These are phyloP conservation scores for Diplodus sargus DNA, from an alignment of 2,797 vertebrate genomes.

Conservation along the genomic window DNA sequence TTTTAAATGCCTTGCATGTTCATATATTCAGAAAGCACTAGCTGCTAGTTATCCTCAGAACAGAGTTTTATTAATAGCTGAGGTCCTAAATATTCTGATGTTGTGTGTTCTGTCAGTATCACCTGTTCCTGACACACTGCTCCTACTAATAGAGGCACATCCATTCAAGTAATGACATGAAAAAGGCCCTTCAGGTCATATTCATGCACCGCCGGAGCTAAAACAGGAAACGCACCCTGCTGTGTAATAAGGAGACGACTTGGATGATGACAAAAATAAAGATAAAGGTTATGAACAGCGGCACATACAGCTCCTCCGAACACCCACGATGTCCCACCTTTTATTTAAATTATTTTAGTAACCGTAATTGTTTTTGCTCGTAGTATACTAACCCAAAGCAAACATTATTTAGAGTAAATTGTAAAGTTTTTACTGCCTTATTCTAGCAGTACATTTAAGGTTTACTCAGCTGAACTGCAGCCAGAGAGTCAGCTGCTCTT, in stretches of 20 bases:
- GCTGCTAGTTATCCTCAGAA: not conserved
- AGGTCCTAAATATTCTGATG: conserved; percentile 14
- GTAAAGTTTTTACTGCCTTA: conserved; percentile 34
- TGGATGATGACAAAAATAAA: conserved; percentile 8
- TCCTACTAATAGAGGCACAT: conserved; percentile 29
- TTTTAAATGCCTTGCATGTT: not conserved
- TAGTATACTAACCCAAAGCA: not conserved
- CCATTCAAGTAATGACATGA: conserved; percentile 52
- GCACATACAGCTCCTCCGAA: not conserved
- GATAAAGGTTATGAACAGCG: not conserved
- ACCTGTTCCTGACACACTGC: conserved; percentile 45
- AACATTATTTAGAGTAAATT: not conserved
- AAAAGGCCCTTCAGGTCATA: conserved; percentile 36
- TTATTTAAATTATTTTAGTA: not conserved
- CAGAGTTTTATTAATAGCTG: not conserved
- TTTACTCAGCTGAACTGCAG: conserved; percentile 14
- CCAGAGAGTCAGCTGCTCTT: not conserved
- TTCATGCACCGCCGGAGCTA: conserved; percentile 19
- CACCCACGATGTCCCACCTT: not conserved
- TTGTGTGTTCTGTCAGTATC: conserved; percentile 31
- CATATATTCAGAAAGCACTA: conserved; percentile 10
- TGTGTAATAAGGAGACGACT: not conserved
- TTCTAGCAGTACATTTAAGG: conserved; percentile 16
- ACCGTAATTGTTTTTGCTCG: not conserved
- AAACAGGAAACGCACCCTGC: conserved; percentile 31